A percentile compares a stretch with the other conserved stretches of the same genome.
Evolutionary conservation across 2,797 vertebrate genomes (phyloP).

Genomic region (Acipenser ruthenus): DNA sequence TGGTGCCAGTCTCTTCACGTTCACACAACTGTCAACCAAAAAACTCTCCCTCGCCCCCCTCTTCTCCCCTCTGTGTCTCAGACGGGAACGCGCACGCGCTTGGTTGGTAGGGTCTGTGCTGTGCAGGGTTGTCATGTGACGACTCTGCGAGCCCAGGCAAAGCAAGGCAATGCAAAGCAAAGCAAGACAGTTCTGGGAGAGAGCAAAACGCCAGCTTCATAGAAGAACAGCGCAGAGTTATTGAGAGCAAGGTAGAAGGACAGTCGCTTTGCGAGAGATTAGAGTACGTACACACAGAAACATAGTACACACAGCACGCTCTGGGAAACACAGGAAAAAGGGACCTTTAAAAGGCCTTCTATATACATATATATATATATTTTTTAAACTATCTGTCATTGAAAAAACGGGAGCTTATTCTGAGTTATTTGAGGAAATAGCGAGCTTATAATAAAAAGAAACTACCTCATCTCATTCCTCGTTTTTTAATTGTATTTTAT

Average conservation of each 20-base stretch:
- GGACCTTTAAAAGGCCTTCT: constrained; percentile 19
- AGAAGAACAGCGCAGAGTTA: constrained; percentile 15
- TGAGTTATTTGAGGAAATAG: constrained; percentile 37
- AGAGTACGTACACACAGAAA: constrained; percentile 18
- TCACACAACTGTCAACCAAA: too few species aligned
- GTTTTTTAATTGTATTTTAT: too few species aligned
- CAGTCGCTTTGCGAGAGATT: constrained; percentile 20
- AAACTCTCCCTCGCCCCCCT: constrained; percentile 13
- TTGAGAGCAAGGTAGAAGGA: constrained; percentile 22
- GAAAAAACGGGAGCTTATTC: constrained; percentile 31
- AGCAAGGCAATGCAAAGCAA: constrained; percentile 3
- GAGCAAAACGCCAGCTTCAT: constrained; percentile 35
- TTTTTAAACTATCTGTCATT: constrained; percentile 20
- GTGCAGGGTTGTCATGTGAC: constrained; percentile 61
- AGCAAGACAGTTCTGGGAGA: constrained; percentile 39
- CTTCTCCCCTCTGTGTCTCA: constrained; percentile 29
- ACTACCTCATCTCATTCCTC: constrained; percentile 23
- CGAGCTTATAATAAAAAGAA: constrained; percentile 20
- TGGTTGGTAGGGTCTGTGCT: constrained; percentile 37
- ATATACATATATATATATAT: too few species aligned
- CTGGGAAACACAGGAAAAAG: constrained; percentile 27
- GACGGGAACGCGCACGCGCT: constrained; percentile 39
- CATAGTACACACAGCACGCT: constrained; percentile 30
- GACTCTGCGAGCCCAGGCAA: constrained; percentile 34
- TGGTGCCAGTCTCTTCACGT: too few species aligned